phyloP scores from a whole-genome alignment of 2,113 vertebrate genomes.

The Canis aureus region DNA sequence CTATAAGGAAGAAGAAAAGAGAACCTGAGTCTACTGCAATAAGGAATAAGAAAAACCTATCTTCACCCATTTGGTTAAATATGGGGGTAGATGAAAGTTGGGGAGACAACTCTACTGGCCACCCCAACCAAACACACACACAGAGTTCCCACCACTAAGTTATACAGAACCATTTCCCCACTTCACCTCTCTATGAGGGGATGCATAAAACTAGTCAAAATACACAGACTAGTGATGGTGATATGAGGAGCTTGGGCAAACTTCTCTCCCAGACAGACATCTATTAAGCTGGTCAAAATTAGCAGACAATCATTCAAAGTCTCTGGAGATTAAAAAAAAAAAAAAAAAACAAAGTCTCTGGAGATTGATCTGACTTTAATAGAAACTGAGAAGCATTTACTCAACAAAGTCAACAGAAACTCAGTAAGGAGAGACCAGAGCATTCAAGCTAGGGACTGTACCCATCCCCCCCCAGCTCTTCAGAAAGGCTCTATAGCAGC shows the following conservation, averaged over 20 bases:
- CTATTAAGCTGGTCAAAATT: not conserved
- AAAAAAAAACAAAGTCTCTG: not conserved
- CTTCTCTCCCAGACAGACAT: not conserved
- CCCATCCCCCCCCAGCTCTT: not conserved
- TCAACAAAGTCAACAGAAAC: not conserved
- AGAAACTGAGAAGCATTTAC: not conserved
- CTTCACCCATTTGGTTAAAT: not conserved
- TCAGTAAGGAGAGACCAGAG: not conserved
- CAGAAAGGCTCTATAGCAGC: not conserved
- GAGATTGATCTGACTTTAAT: not conserved
- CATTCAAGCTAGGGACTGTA: not conserved
- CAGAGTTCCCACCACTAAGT: not conserved
- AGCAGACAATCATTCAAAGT: not conserved
- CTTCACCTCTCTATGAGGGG: not conserved
- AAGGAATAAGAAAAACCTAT: not conserved
- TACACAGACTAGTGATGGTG: not conserved
- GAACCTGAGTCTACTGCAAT: not conserved
- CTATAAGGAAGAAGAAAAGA: not conserved
- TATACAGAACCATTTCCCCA: not conserved
- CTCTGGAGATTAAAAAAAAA: not conserved
- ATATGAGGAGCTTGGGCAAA: not conserved
- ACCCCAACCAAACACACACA: not conserved
- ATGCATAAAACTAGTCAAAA: slow-evolving; percentile 45
- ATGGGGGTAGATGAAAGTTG: not conserved
- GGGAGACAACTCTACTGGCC: not conserved